Evolutionary conservation across 2,113 vertebrate species (phyloP), one percentile per base, ranked within the genome.

Genomic region (Rhinogobius similis): DNA sequence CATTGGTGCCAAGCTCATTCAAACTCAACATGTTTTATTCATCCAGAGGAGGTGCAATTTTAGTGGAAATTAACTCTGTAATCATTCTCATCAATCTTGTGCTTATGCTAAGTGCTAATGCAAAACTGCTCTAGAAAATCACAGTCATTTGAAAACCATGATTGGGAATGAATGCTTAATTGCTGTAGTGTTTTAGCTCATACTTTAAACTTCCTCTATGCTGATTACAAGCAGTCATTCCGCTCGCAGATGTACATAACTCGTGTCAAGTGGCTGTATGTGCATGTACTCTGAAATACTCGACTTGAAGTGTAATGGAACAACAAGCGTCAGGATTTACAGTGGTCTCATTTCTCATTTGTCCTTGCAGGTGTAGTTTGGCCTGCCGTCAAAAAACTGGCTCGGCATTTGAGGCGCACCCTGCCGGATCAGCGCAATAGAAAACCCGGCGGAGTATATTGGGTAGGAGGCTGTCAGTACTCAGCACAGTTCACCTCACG

Each of bases 361-460:
- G 11, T 56, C 72, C 68, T 76, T 72, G 44, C 39, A 59, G 69
- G 53, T 81, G 62, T 58, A 18, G 75, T 80, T 80, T 72, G 48
- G 78, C 78, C 56, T 0, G 3, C 41, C 46, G 75, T 80, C 75
- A 77, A 50, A 58, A 58, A 50, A 67, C 24, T 63, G 71, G 50
- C 41, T 70, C 48, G 73, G 76, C 73, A 68, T 79, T 82, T 76
- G 73, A 82, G 74, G 79, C 53, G 62, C 75, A 77, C 73, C 68
- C 69, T 90, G 90, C 85, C 59, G 0, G 69, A 76, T 92, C 91
- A 92, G 90, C 89, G 85, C 86, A 91, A 92, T 85, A 78, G 75
- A 88, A 91, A 81, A 89, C 90, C 82, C 32, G 13, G 10, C 32
- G 18, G 87, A 87, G 83, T 79, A 68, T 1, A 61, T 36, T 20